A percentile compares a stretch with the other conserved stretches of the same genome.
Evolutionary conservation across 1,140 invertebrate genomes (phyloP).

Genomic region (Drosophila repletoides): DNA sequence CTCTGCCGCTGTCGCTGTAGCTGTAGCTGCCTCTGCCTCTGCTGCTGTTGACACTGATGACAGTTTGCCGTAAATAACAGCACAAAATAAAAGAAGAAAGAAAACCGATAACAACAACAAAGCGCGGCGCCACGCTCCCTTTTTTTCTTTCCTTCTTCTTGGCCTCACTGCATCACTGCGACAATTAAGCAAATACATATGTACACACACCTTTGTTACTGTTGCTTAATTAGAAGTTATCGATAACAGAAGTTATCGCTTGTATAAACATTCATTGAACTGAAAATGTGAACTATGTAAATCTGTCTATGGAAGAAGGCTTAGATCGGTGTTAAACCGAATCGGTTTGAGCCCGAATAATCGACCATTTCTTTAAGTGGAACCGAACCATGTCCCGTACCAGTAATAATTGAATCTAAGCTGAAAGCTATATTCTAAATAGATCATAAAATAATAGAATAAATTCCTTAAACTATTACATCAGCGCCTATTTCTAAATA

Average conservation of each 20-base stretch:
- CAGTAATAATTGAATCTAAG: too few species aligned
- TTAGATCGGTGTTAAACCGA: too few species aligned
- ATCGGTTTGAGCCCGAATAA: too few species aligned
- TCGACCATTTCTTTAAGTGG: too few species aligned
- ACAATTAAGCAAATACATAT: slow-evolving; percentile 9
- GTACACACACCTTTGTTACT: background rate
- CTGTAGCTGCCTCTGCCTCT: slow-evolving; percentile 8
- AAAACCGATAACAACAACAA: slow-evolving; percentile 13
- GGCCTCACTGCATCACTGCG: slow-evolving; percentile 3
- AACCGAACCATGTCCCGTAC: too few species aligned
- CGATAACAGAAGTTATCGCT: background rate
- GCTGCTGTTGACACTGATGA: slow-evolving; percentile 36
- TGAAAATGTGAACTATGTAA: slow-evolving; percentile 1
- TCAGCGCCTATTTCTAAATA: too few species aligned
- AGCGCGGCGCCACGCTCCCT: slow-evolving; percentile 2
- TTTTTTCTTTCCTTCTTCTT: background rate
- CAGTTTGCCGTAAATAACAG: slow-evolving; percentile 38
- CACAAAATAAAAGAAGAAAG: background rate
- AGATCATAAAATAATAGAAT: too few species aligned
- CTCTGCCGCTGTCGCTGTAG: background rate
- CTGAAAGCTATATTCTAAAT: too few species aligned
- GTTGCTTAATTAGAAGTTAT: background rate
- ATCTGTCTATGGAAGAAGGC: too few species aligned
- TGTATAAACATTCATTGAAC: background rate
- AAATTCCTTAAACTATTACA: too few species aligned